Percentiles rank a stretch among this genome's conserved stretches.
Evolutionary conservation across 2,113 vertebrate genomes (phyloP).

Genomic region (Tetrao urogallus): DNA sequence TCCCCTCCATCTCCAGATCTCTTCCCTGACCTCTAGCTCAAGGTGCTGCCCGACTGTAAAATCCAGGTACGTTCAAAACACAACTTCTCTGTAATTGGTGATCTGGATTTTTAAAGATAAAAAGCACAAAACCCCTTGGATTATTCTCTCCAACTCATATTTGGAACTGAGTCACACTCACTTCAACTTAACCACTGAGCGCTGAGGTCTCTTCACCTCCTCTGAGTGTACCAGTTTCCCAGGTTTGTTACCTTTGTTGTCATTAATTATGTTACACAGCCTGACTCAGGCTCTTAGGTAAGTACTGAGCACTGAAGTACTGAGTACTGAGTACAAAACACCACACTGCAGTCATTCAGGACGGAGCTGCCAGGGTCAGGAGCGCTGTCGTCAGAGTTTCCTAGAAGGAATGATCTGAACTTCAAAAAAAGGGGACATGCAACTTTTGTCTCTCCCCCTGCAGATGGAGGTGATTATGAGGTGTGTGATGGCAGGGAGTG

Average conservation of each 20-base stretch:
- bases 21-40: not conserved
- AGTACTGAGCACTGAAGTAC: constrained; percentile 8
- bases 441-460: not conserved
- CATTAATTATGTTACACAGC: not conserved
- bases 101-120: not conserved
- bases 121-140: rapidly evolving
- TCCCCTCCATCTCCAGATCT: not conserved
- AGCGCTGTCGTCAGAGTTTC: constrained; percentile 1
- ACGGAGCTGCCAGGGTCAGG: not conserved
- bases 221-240: not conserved
- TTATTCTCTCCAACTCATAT: not conserved
- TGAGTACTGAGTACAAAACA: not conserved
- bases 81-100: not conserved
- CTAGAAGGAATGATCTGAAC: not conserved
- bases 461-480: not conserved
- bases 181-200: not conserved
- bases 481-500: not conserved
- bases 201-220: not conserved
- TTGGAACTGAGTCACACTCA: not conserved
- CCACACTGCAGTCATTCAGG: not conserved
- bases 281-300: constrained; percentile 10
- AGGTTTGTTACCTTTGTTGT: constrained; percentile 6
- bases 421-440: not conserved
- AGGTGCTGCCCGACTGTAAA: not conserved
- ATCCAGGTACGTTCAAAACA: not conserved